Conservation (phyloP, 2,113 vertebrate genomes). For the Chroicocephalus ridibundus region DNA sequence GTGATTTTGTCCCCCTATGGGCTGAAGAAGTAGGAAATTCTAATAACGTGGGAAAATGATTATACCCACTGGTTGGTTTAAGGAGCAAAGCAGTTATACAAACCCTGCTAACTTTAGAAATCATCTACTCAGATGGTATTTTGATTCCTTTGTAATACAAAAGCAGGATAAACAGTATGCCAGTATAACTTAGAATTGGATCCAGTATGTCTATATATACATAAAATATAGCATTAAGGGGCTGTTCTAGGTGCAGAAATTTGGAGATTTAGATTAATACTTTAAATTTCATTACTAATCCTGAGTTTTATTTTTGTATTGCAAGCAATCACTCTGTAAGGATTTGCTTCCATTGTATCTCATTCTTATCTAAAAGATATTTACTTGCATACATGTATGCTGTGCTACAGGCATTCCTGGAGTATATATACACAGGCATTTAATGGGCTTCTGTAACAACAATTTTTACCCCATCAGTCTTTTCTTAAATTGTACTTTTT, state of each 20-base stretch:
- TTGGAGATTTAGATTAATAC: not conserved
- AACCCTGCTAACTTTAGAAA: not conserved
- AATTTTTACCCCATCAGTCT: not conserved
- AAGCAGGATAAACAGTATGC: not conserved
- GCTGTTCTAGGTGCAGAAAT: not conserved
- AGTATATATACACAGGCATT: not conserved
- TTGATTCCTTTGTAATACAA: not conserved
- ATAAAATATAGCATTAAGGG: not conserved
- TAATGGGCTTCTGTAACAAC: not conserved
- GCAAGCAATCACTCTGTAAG: not conserved
- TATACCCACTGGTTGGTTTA: not conserved
- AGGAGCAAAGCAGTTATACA: not conserved
- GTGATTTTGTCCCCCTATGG: rapidly evolving
- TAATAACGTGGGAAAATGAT: not conserved
- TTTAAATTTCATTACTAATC: not conserved
- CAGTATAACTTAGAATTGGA: not conserved
- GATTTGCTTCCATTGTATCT: not conserved
- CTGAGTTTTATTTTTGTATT: not conserved
- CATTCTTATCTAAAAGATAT: not conserved
- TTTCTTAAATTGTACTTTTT: not conserved
- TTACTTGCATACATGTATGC: not conserved
- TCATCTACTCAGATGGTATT: not conserved
- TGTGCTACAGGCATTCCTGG: not conserved
- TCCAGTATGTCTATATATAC: not conserved
- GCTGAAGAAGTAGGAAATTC: not conserved